Evolutionary conservation across 2,888 invertebrate genomes (phyloP).

Genomic region (Himalopsyche tibetana): DNA sequence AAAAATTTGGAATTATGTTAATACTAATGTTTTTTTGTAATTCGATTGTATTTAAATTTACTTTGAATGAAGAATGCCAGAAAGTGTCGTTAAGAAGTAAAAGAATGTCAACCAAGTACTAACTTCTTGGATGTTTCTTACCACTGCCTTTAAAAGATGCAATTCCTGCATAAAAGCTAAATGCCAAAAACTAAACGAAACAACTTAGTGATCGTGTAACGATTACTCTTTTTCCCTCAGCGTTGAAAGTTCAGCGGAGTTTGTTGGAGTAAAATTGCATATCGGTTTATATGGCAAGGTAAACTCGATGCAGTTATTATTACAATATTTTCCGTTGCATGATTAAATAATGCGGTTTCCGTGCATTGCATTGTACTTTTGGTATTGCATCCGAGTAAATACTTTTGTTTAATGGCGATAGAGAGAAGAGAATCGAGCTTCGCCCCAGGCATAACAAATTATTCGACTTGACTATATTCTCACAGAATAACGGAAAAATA

Average conservation of each 20-base stretch:
- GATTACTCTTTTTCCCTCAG: slow-evolving; percentile 55
- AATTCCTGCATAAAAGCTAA: slow-evolving; percentile 62
- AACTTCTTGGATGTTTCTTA: background rate
- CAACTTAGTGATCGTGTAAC: slow-evolving; percentile 59
- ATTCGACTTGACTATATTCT: background rate
- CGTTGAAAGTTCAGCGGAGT: slow-evolving; percentile 55
- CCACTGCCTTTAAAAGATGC: slow-evolving; percentile 39
- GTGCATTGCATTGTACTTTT: slow-evolving; percentile 46
- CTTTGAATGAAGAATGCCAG: too few species aligned
- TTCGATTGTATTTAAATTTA: too few species aligned
- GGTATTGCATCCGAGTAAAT: slow-evolving; percentile 49
- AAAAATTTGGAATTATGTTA: too few species aligned
- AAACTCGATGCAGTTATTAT: slow-evolving; percentile 22
- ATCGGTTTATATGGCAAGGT: slow-evolving; percentile 41
- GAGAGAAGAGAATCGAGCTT: slow-evolving; percentile 9
- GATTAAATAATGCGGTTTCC: slow-evolving; percentile 58
- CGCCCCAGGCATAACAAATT: background rate
- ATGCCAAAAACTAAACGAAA: slow-evolving; percentile 60
- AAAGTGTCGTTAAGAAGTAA: too few species aligned
- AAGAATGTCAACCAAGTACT: too few species aligned
- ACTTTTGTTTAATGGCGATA: slow-evolving; percentile 37
- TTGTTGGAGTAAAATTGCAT: slow-evolving; percentile 46
- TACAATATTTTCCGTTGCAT: slow-evolving; percentile 52
- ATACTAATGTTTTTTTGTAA: too few species aligned
- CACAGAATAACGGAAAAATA: background rate